Evolutionary conservation across 2,113 vertebrate species (phyloP), one percentile per base, ranked within the genome.

Genomic region (Festucalex cinctus): DNA sequence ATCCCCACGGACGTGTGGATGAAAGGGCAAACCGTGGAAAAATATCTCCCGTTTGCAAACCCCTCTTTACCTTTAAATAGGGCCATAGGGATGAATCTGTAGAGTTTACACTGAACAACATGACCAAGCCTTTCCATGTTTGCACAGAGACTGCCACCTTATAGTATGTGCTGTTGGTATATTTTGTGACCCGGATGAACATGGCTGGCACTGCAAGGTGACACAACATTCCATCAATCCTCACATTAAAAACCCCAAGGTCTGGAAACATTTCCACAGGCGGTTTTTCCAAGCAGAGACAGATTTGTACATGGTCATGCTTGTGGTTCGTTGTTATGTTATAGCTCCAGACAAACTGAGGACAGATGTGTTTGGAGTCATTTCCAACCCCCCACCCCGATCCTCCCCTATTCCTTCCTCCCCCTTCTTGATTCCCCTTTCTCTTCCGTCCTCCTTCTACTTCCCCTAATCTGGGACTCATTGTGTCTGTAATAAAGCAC

Each of bases 401-500:
- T 35, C 60, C 63, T 22, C 10, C 10, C 56, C 10, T 39, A 44
- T 37, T 19, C 73, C 36, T 41, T 1, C 62, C 48, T 44, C 20
- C 62, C 37, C 63, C 63, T 22, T 14, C 48, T 19, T 74, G 71
- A 72, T 79, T 59, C 56, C 64, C 66, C 37, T 54, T 57, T 68
- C 74, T 68, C 76, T 66, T 68, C 72, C 65, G 69, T 48, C 46
- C 60, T 73, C 74, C 75, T 70, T 75, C 80, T 63, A 83, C 73
- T 75, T 79, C 66, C 76, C 83, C 79, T 88, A 89, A 91, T 91
- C 88, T 89, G 86, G 84, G 80, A 87, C 79, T 91, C 86, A 89
- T 90, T 91, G 89, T 89, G 85, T 85, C 83, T 80, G 83, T 87
- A 86, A 89, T 88, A 89, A 89, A 91, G 85, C 88, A 80, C 90